Evolutionary conservation across 2,888 invertebrate species (phyloP).

Genomic region (Lamellibrachia columna): DNA sequence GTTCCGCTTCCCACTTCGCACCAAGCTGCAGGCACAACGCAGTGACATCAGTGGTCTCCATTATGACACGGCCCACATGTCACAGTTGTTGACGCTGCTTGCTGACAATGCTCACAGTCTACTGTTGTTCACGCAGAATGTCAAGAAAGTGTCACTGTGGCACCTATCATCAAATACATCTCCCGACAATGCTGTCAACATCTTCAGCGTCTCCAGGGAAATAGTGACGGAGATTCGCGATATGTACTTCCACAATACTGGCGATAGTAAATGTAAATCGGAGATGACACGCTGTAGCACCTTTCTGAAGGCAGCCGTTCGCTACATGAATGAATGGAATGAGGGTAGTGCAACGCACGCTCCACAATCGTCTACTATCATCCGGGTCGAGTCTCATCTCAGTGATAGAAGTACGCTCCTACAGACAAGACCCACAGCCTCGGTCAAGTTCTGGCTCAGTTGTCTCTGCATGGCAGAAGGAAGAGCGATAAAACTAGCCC

Average conservation of each 20-base stretch:
- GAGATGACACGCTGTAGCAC: neutral
- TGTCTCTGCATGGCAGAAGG: slow-evolving; percentile 2
- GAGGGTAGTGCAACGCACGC: neutral
- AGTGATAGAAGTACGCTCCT: neutral
- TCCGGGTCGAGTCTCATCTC: neutral
- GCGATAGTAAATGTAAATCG: neutral
- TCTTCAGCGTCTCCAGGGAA: slow-evolving; percentile 51
- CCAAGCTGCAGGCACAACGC: slow-evolving; percentile 46
- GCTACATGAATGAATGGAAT: neutral
- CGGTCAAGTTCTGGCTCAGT: neutral
- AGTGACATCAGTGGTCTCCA: slow-evolving; percentile 49
- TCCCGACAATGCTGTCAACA: neutral
- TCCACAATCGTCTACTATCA: neutral
- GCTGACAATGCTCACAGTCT: slow-evolving; percentile 50
- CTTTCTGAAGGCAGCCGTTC: neutral
- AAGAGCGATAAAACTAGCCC: neutral
- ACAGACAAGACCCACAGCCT: neutral
- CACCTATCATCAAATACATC: slow-evolving; percentile 46
- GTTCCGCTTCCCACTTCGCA: slow-evolving; percentile 61
- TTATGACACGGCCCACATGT: slow-evolving; percentile 49
- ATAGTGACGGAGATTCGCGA: slow-evolving; percentile 48
- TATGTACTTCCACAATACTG: slow-evolving; percentile 40
- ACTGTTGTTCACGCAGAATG: slow-evolving; percentile 59
- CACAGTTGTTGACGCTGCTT: slow-evolving; percentile 47
- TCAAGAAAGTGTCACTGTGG: slow-evolving; percentile 48